Evolutionary conservation across 2,113 vertebrate species (phyloP), one percentile per base, ranked within the genome.

Genomic region (Platichthys flesus): DNA sequence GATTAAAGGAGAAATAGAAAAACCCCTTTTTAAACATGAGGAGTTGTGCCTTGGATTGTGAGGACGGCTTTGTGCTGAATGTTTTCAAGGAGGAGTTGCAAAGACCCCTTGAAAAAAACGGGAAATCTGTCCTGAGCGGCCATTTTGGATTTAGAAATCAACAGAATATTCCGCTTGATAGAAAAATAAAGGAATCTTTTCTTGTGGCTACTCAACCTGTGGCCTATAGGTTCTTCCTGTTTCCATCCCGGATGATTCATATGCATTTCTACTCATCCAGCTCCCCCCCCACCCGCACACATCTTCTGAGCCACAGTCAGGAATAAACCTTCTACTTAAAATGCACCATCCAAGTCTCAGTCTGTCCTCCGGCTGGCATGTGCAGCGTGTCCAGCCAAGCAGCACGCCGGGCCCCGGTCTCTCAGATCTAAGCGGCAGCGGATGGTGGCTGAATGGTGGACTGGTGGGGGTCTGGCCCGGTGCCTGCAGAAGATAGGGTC

Each of bases 381-480:
- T 59, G 81, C 40, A 14, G 69, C 60, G 42, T 10, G 68, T 80
- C 77, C 82, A 58, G 85, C 85, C 82, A 73, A 68, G 76, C 71
- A 54, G 56, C 74, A 51, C 42, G 76, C 73, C 52, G n/a, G 67
- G 74, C 74, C 74, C 54, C 40, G 2, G 57, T 18, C 79, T 84
- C 78, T 62, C 84, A 28, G 82, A 71, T 83, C 67, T 83, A 88
- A 90, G 88, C 61, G 78, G 77, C 54, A 75, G 59, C 79, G 73
- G 73, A 89, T 89, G 87, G 89, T 59, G 74, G 71, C 81, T 86
- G 85, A 91, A 89, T 88, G 81, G 81, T 65, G 85, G 76, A 55
- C 78, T 66, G 89, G 73, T 79, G 88, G 83, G 84, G 88, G 74
- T 51, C 88, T 91, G 90, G 85, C 84, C 14, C 23, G 20, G 37